Percentiles rank a stretch among this genome's conserved stretches.
These are phyloP conservation scores for Nasua narica DNA, from an alignment of 2,797 vertebrate genomes.

Conservation along the genomic window DNA sequence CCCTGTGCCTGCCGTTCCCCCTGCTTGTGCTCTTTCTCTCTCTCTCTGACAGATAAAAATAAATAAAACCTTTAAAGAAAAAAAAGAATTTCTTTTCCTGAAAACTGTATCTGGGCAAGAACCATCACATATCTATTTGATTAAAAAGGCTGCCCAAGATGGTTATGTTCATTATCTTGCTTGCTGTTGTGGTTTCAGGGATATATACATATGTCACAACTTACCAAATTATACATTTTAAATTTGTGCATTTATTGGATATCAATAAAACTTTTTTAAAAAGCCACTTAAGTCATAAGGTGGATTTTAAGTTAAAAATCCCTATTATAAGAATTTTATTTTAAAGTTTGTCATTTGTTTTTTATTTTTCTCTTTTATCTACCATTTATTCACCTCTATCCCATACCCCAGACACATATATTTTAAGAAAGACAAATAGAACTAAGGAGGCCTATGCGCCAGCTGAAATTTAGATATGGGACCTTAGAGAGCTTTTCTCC, in stretches of 20 bases:
- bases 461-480: constrained; percentile 31
- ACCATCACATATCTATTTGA: neutral
- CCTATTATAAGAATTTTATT: neutral
- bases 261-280: neutral
- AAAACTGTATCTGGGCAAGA: neutral
- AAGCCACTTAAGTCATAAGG: neutral
- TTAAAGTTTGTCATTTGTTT: constrained; percentile 29
- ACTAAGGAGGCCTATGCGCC: neutral
- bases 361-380: neutral
- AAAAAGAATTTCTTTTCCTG: constrained; percentile 13
- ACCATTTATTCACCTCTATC: neutral
- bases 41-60: neutral
- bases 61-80: neutral
- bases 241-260: neutral
- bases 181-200: neutral
- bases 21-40: too few species aligned
- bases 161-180: neutral
- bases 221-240: constrained; percentile 20
- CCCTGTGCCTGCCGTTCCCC: too few species aligned
- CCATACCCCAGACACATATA: neutral
- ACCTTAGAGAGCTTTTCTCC: constrained; percentile 39
- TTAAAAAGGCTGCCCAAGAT: neutral
- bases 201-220: neutral
- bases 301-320: constrained; percentile 28
- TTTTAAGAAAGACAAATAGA: constrained; percentile 50